Conservation (phyloP, 1,140 invertebrate species). For the Zaprionus kolodkinae region DNA sequence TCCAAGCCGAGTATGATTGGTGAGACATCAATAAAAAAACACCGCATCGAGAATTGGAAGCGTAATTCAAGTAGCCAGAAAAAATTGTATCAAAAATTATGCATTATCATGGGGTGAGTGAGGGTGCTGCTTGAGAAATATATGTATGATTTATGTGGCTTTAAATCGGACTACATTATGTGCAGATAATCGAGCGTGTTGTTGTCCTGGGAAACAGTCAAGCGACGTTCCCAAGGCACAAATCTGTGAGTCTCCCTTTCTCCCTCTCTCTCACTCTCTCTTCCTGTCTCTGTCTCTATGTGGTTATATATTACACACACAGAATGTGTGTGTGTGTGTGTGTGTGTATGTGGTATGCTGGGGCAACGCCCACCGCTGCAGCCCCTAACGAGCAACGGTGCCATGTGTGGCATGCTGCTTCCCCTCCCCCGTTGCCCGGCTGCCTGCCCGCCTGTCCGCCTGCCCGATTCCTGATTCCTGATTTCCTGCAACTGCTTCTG, state of each 20-base stretch:
- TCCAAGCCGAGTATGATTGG: no score
- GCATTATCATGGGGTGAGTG: not conserved
- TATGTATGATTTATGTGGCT: slow-evolving; percentile 68
- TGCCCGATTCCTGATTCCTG: not conserved
- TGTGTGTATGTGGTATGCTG: slow-evolving; percentile 7
- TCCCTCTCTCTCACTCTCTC: no score
- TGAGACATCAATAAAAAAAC: no score
- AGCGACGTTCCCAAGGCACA: slow-evolving; percentile 46
- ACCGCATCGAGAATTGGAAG: no score
- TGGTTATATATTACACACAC: slow-evolving; percentile 65
- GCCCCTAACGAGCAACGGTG: slow-evolving; percentile 66
- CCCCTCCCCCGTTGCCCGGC: no score
- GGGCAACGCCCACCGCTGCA: slow-evolving; percentile 55
- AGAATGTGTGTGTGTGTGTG: slow-evolving; percentile 31
- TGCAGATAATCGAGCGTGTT: slow-evolving; percentile 28
- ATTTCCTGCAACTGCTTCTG: slow-evolving; percentile 11
- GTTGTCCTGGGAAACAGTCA: slow-evolving; percentile 27
- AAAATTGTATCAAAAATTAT: no score
- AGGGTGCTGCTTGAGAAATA: slow-evolving; percentile 35
- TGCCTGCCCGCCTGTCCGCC: no score
- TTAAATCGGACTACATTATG: slow-evolving; percentile 51
- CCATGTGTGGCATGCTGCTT: slow-evolving; percentile 34
- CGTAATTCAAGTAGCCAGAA: no score
- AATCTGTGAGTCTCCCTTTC: not conserved
- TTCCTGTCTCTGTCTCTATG: slow-evolving; percentile 33